These are phyloP conservation scores for Rattus norvegicus DNA, from an alignment of 2,113 vertebrate species.

Conservation along the genomic window GRCr8 NC_086020.1:27946501-27947000, in stretches of 20 bases:
- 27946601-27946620: neutral
- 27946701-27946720: neutral
- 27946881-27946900: neutral
- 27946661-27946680: constrained; percentile 25
- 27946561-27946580: neutral
- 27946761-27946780: neutral
- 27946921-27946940: neutral
- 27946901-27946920: no score
- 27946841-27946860: neutral
- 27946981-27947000: no score
- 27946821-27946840: neutral
- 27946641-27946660: constrained; percentile 15
- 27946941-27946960: no score
- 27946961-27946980: neutral
- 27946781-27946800: neutral
- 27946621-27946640: neutral
- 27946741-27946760: neutral
- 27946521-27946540: neutral
- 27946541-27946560: constrained; percentile 34
- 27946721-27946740: neutral
- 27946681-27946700: constrained; percentile 6
- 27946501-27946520: constrained; percentile 23
- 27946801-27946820: neutral
- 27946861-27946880: neutral
- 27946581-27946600: neutral